These are phyloP conservation scores for Pollenia angustigena DNA, from an alignment of 2,888 invertebrate genomes.

Conservation along the genomic window DNA sequence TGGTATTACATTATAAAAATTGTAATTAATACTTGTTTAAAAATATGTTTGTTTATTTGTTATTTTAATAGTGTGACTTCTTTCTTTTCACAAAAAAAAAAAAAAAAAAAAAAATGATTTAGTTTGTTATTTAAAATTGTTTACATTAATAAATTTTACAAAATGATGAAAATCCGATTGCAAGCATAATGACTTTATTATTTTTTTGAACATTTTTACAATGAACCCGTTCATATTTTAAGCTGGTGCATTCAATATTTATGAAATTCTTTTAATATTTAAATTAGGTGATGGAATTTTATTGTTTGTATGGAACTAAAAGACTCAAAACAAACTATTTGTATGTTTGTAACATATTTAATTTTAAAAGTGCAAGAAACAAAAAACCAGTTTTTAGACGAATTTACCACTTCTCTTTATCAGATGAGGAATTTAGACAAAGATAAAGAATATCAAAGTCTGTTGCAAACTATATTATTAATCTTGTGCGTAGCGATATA, in stretches of 20 bases:
- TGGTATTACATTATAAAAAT: constrained; percentile 8
- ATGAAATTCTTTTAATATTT: background rate
- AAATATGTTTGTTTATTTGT: background rate
- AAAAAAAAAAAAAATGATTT: too few relatives aligned
- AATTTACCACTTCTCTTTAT: too few relatives aligned
- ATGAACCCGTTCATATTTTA: background rate
- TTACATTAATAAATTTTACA: constrained; percentile 5
- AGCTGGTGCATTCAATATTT: constrained; percentile 18
- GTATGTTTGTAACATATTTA: background rate
- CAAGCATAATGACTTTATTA: background rate
- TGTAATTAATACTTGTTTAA: background rate
- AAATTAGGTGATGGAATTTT: constrained; percentile 32
- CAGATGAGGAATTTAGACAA: too few relatives aligned
- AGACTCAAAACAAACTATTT: background rate
- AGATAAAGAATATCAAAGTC: too few relatives aligned
- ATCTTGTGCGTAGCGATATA: too few relatives aligned
- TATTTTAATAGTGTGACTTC: background rate
- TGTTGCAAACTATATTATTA: too few relatives aligned
- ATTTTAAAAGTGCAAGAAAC: too few relatives aligned
- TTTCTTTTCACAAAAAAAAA: background rate
- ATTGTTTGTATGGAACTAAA: background rate
- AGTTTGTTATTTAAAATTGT: constrained; percentile 3
- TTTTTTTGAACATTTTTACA: background rate
- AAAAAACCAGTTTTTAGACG: too few relatives aligned
- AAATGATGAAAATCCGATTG: constrained; percentile 10